phyloP scores from a whole-genome alignment of 2,113 vertebrate species.

The Chrysochloris asiatica region DNA sequence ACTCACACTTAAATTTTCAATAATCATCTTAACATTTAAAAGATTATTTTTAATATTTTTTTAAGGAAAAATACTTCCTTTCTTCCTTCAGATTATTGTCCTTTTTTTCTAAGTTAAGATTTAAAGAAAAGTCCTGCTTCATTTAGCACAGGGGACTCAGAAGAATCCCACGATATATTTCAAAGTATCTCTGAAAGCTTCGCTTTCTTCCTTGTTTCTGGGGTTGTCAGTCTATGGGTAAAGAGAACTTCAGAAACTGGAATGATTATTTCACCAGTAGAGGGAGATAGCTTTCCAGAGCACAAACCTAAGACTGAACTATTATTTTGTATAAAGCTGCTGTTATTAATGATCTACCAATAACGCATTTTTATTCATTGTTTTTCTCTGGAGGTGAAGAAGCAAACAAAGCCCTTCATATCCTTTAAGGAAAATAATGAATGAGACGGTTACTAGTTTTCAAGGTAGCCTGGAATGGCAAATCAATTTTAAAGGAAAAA shows the following conservation, averaged over 20 bases:
- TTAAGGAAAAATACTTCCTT: neutral
- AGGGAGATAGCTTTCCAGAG: slow-evolving; percentile 83
- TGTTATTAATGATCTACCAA: neutral
- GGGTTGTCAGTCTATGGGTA: neutral
- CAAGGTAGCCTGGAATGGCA: neutral
- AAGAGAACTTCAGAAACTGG: neutral
- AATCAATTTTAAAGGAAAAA: slow-evolving; percentile 34
- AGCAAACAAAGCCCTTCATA: neutral
- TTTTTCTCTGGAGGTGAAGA: neutral
- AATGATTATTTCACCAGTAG: slow-evolving; percentile 80
- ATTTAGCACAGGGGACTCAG: neutral
- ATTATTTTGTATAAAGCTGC: neutral
- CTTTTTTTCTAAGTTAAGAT: neutral
- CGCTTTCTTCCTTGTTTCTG: neutral
- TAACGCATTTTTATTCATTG: neutral
- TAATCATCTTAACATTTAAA: neutral
- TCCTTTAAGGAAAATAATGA: neutral
- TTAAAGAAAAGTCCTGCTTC: neutral
- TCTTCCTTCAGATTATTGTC: neutral
- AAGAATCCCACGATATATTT: neutral
- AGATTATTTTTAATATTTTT: too few species aligned
- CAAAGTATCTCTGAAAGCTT: neutral
- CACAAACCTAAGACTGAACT: neutral
- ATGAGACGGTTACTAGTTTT: neutral
- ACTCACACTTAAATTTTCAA: neutral